Conservation (phyloP, 2,797 vertebrate species). For the Rhynchotus rufescens region DNA sequence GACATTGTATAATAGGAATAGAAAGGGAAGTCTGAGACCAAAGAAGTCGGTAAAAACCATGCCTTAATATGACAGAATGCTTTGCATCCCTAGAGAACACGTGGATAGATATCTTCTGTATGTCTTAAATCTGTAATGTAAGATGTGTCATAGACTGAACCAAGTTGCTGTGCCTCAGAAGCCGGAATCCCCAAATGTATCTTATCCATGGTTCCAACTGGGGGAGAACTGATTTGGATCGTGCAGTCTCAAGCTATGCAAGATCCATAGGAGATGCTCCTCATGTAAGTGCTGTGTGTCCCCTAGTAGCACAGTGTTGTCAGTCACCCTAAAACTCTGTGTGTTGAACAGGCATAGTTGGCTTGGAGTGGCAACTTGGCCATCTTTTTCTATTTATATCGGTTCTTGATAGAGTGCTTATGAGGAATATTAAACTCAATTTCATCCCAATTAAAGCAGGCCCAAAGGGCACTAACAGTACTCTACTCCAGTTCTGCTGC, state of each 20-base stretch:
- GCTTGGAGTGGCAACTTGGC: not conserved
- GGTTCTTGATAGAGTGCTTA: not conserved
- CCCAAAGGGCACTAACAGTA: not conserved
- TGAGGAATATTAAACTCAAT: constrained; percentile 2
- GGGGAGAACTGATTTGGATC: constrained; percentile 40
- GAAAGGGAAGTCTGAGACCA: not conserved
- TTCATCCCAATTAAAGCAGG: constrained; percentile 4
- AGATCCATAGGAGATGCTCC: not conserved
- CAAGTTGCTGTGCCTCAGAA: not conserved
- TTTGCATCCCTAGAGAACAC: not conserved
- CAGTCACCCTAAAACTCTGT: constrained; percentile 16
- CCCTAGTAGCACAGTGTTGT: not conserved
- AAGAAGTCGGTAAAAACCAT: not conserved
- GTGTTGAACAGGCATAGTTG: constrained; percentile 5
- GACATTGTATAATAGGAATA: not conserved
- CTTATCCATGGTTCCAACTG: not conserved
- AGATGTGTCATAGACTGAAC: not conserved
- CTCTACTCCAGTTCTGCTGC: not conserved
- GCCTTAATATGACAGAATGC: not conserved
- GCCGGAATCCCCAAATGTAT: not conserved
- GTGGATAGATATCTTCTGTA: not conserved
- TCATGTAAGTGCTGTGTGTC: not conserved
- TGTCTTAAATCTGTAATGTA: not conserved
- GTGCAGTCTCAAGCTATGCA: not conserved
- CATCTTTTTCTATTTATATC: not conserved